Evolutionary conservation across 2,113 vertebrate genomes (phyloP), one percentile per base, ranked within the genome.

Genomic region (Megaleporinus macrocephalus): DNA sequence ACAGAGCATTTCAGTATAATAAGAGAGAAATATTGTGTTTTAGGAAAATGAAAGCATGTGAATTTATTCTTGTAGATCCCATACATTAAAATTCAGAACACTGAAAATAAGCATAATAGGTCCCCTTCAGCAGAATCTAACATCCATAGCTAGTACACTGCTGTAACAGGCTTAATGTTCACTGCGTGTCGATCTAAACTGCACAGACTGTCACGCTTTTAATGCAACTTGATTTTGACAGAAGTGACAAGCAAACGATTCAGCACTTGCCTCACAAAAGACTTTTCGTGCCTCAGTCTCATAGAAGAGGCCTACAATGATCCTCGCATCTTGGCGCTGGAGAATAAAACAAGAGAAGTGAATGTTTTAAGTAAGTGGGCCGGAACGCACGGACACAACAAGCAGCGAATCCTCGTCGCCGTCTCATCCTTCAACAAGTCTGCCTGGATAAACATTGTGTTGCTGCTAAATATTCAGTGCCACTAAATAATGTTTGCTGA

Each of bases 271-370:
- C 96, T 98, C 97, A 66, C 97, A 98, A 89, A 98, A 98, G 68
- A 98, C 97, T 86, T 98, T 98, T 51, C 97, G 94, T 14, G 97
- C 97, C 90, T 98, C 97, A 0, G 97, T 98, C 89, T 98, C 97
- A 55, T 98, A 98, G 91, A 98, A 98, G 51, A 98, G 96, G n/a
- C 97, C 97, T 89, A 98, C 97, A 1, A 98, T 98, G 92, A 98
- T 98, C 33, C 97, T 92, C 4, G 97, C 97, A 0, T 98, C 97
- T 85, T 98, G 97, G 68, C 97, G 95, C 97, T 98, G 88, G 18
- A 78, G 22, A 84, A 5, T 13, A 15, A 16, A 20, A 24, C 26
- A 41, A 59, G 5, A 55, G 30, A 7, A 59, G 4, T 55, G 44
- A 63, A 15, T 29, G 0, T 14, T 29, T 70, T 33, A 49, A 62